phyloP scores from a whole-genome alignment of 2,888 invertebrate species.

The Andricus quercusramuli region DNA sequence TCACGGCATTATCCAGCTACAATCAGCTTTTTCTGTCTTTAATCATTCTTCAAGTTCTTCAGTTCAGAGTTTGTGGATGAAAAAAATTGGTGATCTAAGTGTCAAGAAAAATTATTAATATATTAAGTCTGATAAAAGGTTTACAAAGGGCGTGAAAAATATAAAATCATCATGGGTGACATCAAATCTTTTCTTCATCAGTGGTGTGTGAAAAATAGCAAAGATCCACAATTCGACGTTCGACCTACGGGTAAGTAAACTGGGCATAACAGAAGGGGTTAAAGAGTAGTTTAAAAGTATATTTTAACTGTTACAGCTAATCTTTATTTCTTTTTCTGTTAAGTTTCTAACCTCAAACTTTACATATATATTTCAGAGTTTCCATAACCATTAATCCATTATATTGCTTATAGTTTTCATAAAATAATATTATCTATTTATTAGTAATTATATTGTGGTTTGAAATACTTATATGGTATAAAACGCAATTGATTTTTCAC shows the following conservation, averaged over 20 bases:
- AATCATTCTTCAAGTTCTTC: no score
- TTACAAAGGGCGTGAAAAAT: not conserved
- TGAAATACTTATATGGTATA: not conserved
- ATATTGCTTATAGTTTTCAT: not conserved
- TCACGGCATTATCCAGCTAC: no score
- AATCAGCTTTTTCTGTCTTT: no score
- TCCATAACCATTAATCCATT: not conserved
- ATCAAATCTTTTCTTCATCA: slow-evolving; percentile 94
- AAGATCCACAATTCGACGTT: slow-evolving; percentile 89
- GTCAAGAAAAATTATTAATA: not conserved
- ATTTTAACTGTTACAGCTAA: not conserved
- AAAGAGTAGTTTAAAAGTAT: not conserved
- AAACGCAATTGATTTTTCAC: not conserved
- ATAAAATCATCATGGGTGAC: slow-evolving; percentile 80
- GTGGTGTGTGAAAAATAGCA: slow-evolving; percentile 90
- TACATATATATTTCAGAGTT: not conserved
- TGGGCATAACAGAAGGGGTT: not conserved
- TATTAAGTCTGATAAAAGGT: not conserved
- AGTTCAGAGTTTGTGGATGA: no score
- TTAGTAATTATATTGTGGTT: no score
- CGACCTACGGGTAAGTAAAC: slow-evolving; percentile 86
- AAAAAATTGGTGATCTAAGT: not conserved
- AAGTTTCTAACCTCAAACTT: not conserved
- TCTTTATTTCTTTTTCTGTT: not conserved
- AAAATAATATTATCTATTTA: not conserved